Evolutionary conservation across 2,797 vertebrate species (phyloP), one percentile per base, ranked within the genome.

Genomic region (Lutjanus campechanus): DNA sequence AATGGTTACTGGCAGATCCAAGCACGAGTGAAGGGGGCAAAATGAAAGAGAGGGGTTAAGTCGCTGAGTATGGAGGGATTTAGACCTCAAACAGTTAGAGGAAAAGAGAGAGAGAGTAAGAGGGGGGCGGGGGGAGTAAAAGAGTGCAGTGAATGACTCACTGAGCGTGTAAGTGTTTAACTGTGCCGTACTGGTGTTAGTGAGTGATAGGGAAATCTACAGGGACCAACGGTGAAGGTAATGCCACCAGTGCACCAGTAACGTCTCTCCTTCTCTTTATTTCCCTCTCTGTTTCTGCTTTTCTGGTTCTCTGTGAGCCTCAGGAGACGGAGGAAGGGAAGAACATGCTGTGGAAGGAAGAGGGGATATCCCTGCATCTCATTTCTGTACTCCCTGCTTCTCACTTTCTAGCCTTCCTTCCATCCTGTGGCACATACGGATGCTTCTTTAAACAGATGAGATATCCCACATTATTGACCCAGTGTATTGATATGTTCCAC

Each of bases 1-100:
- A 93, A 93, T 92, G 86, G 92, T 89, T 93, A 82, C 90, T 76
- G 91, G 85, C 85, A 87, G 89, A 93, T 91, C 89, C 77, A 46
- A 92, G 92, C 90, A 90, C 81, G 62, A 90, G 92, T 79, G 84
- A 88, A 87, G 83, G 82, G 91, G 90, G 92, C 82, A 64, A 89
- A 93, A 95, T 94, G 93, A 95, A 95, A 95, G 95, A 88, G 90
- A 92, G 90, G 85, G 95, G 93, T 94, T 95, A 96, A 95, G 94
- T 93, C 93, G 74, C 81, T 93, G 94, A 94, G 95, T 95, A 95
- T 93, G 92, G 89, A 90, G 91, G 95, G 95, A 96, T 95, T 95
- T 94, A 91, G 90, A 93, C 91, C 92, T 94, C 91, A 91, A 92
- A 93, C 91, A 92, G 91, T 85, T 71, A 46, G 84, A 76, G 81